A percentile compares a stretch with the other conserved stretches of the same genome.
Evolutionary conservation across 1,140 invertebrate species (phyloP).

Genomic region (Scaptomyza pallida): DNA sequence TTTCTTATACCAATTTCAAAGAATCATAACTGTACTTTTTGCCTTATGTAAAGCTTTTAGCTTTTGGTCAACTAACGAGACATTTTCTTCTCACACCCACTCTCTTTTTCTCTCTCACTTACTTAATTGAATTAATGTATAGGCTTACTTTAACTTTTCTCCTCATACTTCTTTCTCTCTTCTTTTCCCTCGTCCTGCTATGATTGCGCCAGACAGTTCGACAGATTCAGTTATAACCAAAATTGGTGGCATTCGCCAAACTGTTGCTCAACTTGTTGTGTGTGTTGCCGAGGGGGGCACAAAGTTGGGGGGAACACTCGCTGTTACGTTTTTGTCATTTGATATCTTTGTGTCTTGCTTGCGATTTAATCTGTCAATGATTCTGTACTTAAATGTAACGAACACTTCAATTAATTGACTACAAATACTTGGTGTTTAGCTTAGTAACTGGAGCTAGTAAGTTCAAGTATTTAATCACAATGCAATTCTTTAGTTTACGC

Average conservation of each 20-base stretch:
- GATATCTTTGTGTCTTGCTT: background rate
- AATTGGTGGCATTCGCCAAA: background rate
- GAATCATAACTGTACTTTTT: too few species aligned
- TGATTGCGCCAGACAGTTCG: slow-evolving; percentile 10
- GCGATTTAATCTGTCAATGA: slow-evolving; percentile 4
- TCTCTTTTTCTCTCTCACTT: slow-evolving; percentile 5
- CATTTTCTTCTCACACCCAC: too few species aligned
- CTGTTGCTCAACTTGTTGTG: slow-evolving; percentile 10
- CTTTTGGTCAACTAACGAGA: too few species aligned
- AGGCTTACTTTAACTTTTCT: background rate
- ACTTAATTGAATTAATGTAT: slow-evolving; percentile 23
- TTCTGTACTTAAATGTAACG: background rate
- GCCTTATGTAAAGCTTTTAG: too few species aligned
- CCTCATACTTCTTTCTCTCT: background rate
- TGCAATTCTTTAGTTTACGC: too few species aligned
- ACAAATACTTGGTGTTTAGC: too few species aligned
- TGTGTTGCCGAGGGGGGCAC: background rate
- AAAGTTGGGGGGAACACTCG: too few species aligned
- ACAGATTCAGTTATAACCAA: background rate
- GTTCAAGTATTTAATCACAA: background rate
- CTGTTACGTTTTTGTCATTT: background rate
- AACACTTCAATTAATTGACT: background rate
- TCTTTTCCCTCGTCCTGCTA: background rate
- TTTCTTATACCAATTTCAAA: too few species aligned
- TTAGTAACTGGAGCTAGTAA: background rate